Evolutionary conservation across 2,888 invertebrate genomes (phyloP).

Genomic region (Minunthozetes semirufus): DNA sequence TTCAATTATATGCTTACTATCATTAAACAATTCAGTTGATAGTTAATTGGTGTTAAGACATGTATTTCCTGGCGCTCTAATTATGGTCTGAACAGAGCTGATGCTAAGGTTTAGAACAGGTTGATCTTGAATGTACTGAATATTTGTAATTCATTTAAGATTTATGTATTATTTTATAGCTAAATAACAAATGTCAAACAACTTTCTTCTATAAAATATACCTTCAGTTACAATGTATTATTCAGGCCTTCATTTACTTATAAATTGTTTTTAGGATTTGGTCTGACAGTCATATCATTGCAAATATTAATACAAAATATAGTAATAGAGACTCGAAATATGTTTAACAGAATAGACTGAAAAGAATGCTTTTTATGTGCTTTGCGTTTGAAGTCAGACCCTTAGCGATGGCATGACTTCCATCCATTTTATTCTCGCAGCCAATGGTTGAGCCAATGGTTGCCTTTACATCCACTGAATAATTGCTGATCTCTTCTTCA

Average conservation of each 20-base stretch:
- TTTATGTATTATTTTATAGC: constrained; percentile 28
- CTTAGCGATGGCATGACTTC: constrained; percentile 5
- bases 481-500: constrained; percentile 23
- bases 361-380: constrained; percentile 10
- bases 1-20: no score
- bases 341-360: background rate
- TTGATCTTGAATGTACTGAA: background rate
- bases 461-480: constrained; percentile 3
- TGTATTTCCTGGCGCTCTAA: constrained; percentile 12
- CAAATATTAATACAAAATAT: constrained; percentile 12
- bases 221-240: constrained; percentile 19
- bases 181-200: background rate
- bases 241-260: constrained; percentile 11
- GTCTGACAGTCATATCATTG: background rate
- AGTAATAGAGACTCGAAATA: constrained; percentile 4
- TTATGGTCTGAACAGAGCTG: background rate
- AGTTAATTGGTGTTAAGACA: background rate
- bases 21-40: background rate
- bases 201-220: constrained; percentile 12
- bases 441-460: constrained; percentile 16
- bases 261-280: constrained; percentile 17
- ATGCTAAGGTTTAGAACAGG: constrained; percentile 2
- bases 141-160: constrained; percentile 8
- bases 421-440: constrained; percentile 4
- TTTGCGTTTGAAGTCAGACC: background rate